Evolutionary conservation across 2,113 vertebrate species (phyloP), one percentile per base, ranked within the genome.

Genomic region (Theropithecus gelada): DNA sequence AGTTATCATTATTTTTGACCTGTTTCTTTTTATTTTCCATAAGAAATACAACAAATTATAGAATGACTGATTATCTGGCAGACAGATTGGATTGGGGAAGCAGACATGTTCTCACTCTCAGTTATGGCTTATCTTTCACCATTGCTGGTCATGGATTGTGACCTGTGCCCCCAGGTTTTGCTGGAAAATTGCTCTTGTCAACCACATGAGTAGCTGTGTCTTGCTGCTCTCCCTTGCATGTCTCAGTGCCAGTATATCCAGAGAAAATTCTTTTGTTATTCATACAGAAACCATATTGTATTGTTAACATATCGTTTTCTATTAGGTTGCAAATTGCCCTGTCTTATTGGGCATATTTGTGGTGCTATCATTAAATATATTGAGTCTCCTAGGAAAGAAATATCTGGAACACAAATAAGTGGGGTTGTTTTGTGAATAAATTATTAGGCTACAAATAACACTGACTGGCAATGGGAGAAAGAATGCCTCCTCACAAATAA

Each of bases 391-490:
- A n/a, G 86, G 78, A 91, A 91, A 96, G 88, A 70, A 91, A 55
- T 85, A 90, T 85, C 68, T 95, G 72, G 25, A 97, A 94, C 66
- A 97, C 55, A 96, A 89, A 75, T 84, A 97, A 88, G 43, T 64
- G 80, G 81, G 6, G 9, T 87, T 96, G 55, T 40, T 52, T 59
- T 87, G 57, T 90, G 50, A 88, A 92, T 96, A 92, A 96, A 84
- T 96, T 80, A 94, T 94, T 88, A 96, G 0, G 0, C 79, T 97
- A 86, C 78, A 97, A 96, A 88, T 98, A 88, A 97, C 68, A 52
- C 57, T 83, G 88, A 78, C 61, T 97, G 88, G 70, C 88, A 94
- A 59, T 20, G 66, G 55, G 38, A 87, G 59, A 76, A 96, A 89
- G 78, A 88, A 88, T 52, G 55, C 59, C 61, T 97, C 30, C 59